Evolutionary conservation across 2,113 vertebrate genomes (phyloP).

Genomic region (Romanogobio albipinnatus): DNA sequence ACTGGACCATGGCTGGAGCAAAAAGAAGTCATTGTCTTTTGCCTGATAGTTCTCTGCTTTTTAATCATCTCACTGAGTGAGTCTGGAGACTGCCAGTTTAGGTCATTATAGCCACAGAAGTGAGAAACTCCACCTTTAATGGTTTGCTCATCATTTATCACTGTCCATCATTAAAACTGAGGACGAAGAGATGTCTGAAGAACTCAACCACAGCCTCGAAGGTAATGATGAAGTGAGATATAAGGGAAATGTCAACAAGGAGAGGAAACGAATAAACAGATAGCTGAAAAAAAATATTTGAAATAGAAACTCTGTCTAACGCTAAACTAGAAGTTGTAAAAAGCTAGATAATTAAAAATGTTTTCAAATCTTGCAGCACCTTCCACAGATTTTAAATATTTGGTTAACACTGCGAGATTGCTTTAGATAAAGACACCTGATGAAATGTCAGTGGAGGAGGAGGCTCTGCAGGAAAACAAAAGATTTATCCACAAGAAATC

Average conservation of each 20-base stretch:
- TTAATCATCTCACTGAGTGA: constrained; percentile 20
- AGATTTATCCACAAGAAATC: constrained; percentile 54
- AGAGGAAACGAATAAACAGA: not conserved
- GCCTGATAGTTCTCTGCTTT: constrained; percentile 14
- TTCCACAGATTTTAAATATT: constrained; percentile 25
- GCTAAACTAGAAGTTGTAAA: not conserved
- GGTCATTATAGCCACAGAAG: not conserved
- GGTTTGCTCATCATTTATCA: constrained; percentile 22
- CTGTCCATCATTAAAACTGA: constrained; percentile 32
- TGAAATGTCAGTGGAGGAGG: constrained; percentile 41
- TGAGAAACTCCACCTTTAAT: not conserved
- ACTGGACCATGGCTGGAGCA: not conserved
- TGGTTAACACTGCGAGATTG: constrained; percentile 38
- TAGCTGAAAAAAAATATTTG: not conserved
- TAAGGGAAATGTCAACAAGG: not conserved
- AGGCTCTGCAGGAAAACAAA: constrained; percentile 48
- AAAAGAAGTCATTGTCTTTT: constrained; percentile 25
- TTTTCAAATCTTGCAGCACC: constrained; percentile 4
- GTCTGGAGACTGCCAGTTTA: constrained; percentile 18
- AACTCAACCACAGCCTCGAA: constrained; percentile 7
- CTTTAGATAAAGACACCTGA: constrained; percentile 35
- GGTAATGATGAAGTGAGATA: constrained; percentile 16
- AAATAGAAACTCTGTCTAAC: not conserved
- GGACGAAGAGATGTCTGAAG: not conserved
- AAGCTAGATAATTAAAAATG: not conserved